Conservation (phyloP, 2,797 vertebrate genomes). For the Eospalax fontanierii region DNA sequence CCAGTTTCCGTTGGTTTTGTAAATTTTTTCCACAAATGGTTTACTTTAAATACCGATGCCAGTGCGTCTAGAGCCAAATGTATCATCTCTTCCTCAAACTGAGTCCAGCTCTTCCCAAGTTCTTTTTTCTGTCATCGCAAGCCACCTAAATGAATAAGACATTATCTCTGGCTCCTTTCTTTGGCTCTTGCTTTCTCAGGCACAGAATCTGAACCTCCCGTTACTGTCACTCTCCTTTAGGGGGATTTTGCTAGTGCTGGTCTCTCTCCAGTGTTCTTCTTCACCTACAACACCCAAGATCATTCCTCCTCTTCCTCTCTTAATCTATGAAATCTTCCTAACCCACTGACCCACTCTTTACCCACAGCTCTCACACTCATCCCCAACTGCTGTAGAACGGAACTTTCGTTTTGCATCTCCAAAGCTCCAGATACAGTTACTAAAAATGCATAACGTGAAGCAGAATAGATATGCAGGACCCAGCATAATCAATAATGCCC, state of each 20-base stretch:
- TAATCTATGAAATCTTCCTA: background rate
- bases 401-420: background rate
- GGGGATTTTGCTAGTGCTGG: background rate
- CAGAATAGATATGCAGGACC: background rate
- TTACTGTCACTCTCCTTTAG: background rate
- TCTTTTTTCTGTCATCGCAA: background rate
- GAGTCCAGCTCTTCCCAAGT: background rate
- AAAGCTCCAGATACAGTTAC: background rate
- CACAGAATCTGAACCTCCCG: background rate
- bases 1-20: constrained; percentile 46
- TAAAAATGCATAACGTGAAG: background rate
- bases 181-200: background rate
- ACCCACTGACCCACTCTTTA: background rate
- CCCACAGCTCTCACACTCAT: background rate
- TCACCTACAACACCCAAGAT: background rate
- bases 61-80: constrained; percentile 2
- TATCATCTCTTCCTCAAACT: background rate
- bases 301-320: background rate
- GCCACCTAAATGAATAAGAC: background rate
- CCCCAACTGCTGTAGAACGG: background rate
- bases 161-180: background rate
- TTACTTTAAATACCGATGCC: constrained; percentile 13
- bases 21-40: background rate
- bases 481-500: background rate
- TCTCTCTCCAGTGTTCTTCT: background rate